Evolutionary conservation across 2,888 invertebrate genomes (phyloP).

Genomic region (Thecophora atra): DNA sequence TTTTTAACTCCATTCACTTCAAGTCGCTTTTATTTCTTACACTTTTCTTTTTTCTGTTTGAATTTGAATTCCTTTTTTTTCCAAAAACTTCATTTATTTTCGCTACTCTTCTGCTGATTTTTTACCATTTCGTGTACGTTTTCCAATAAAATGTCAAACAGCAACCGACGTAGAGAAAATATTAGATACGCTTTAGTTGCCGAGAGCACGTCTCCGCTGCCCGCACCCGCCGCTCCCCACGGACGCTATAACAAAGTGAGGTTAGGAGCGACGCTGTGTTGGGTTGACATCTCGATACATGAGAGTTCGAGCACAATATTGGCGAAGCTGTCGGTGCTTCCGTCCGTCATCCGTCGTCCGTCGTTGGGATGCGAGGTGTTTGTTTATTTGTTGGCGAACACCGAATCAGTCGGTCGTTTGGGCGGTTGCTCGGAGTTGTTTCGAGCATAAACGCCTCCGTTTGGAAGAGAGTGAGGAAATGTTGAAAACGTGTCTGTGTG

Average conservation of each 20-base stretch:
- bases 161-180: constrained; percentile 6
- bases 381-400: constrained; percentile 6
- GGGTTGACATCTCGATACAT: constrained; percentile 38
- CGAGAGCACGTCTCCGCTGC: not conserved
- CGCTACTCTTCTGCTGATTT: not conserved
- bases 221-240: not conserved
- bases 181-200: not conserved
- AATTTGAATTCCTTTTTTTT: not conserved
- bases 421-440: not conserved
- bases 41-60: not conserved
- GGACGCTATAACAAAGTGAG: constrained; percentile 33
- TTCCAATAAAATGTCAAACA: constrained; percentile 30
- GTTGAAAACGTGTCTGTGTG: constrained; percentile 17
- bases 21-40: not conserved
- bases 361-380: not conserved
- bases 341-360: not conserved
- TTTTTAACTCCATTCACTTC: not conserved
- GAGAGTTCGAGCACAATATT: constrained; percentile 39
- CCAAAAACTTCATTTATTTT: not conserved
- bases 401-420: not conserved
- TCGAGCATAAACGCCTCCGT: not conserved
- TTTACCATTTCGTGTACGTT: not conserved
- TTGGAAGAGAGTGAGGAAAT: not conserved
- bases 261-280: constrained; percentile 38
- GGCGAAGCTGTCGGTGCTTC: not conserved